These are phyloP conservation scores for Prionace glauca DNA, from an alignment of 2,797 vertebrate species.

Conservation along the genomic window DNA sequence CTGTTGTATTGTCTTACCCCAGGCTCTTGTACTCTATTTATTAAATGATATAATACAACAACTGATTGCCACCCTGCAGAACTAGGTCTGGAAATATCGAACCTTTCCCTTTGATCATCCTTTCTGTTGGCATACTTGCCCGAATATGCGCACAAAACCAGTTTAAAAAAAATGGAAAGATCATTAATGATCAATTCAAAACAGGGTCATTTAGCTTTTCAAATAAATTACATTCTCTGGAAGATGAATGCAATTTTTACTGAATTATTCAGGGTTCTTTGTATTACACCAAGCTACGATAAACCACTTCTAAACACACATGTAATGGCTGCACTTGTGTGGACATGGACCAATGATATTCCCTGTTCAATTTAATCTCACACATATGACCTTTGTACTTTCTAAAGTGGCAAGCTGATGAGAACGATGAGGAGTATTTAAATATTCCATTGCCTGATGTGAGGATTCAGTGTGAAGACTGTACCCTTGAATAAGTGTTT, in stretches of 20 bases:
- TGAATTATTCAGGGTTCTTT: constrained; percentile 15
- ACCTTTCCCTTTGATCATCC: not conserved
- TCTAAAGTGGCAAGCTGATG: not conserved
- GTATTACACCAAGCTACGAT: not conserved
- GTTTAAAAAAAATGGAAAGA: not conserved
- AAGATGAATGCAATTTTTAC: not conserved
- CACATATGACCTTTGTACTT: not conserved
- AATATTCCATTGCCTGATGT: constrained; percentile 27
- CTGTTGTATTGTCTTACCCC: not conserved
- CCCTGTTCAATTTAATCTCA: not conserved
- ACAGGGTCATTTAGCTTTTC: not conserved
- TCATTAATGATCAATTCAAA: not conserved
- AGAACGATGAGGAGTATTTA: not conserved
- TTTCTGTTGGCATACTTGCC: not conserved
- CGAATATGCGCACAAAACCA: not conserved
- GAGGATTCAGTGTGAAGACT: not conserved
- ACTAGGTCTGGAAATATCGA: not conserved
- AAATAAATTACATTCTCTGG: not conserved
- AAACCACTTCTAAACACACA: not conserved
- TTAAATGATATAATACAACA: not conserved
- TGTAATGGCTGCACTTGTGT: not conserved
- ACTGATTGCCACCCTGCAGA: not conserved
- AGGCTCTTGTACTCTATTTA: not conserved
- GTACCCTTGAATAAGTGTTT: not conserved
- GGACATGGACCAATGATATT: not conserved